Conservation (phyloP, 2,888 invertebrate species). For the Caenorhabditis macrosperma region DNA sequence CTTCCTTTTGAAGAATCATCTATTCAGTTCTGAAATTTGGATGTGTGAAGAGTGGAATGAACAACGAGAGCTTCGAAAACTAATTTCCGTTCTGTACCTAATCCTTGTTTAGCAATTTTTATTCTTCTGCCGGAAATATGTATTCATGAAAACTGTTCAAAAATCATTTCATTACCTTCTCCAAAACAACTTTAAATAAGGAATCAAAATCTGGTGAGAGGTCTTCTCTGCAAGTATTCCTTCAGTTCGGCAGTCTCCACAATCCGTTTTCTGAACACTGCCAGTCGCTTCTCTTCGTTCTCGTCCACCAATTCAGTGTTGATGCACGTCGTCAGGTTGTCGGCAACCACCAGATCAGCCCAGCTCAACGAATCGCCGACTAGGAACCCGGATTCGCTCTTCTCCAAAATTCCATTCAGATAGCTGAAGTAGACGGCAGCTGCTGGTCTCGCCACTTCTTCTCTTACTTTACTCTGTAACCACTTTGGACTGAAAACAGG, state of each 20-base stretch:
- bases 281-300: not conserved
- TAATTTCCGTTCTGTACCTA: too few relatives aligned
- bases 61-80: too few relatives aligned
- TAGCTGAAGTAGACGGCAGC: conserved; percentile 5
- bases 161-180: too few relatives aligned
- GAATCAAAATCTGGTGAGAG: conserved; percentile 25
- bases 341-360: conserved; percentile 48
- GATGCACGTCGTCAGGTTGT: conserved; percentile 27
- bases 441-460: conserved; percentile 27
- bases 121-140: too few relatives aligned
- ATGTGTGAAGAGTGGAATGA: too few relatives aligned
- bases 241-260: conserved; percentile 18
- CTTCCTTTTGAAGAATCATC: too few relatives aligned
- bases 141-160: too few relatives aligned
- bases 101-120: too few relatives aligned
- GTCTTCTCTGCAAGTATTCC: conserved; percentile 28
- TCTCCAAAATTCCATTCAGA: conserved; percentile 23
- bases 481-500: not conserved
- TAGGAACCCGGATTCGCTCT: conserved; percentile 36
- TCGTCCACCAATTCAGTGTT: conserved; percentile 6
- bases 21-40: too few relatives aligned
- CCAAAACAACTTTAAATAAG: not conserved
- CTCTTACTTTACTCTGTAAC: conserved; percentile 1
- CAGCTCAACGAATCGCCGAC: conserved; percentile 40
- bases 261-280: conserved; percentile 15